A percentile compares a stretch with the other conserved stretches of the same genome.
These are phyloP conservation scores for Acrocephalus scirpaceus DNA, from an alignment of 2,797 vertebrate species.

Conservation along the genomic window DNA sequence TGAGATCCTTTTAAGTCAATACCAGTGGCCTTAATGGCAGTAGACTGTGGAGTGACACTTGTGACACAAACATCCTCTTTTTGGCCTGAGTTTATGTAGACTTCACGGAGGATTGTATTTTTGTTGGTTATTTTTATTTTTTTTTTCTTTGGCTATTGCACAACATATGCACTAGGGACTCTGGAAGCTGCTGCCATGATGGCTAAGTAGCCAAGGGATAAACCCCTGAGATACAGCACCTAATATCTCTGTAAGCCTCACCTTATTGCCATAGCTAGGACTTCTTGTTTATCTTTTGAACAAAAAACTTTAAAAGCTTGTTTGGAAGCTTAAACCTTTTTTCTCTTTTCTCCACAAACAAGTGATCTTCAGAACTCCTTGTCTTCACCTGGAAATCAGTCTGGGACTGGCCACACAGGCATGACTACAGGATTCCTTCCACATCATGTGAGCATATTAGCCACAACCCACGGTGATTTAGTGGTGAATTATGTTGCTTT, in stretches of 20 bases:
- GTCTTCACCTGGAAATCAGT: conserved; percentile 78
- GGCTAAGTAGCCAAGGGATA: conserved; percentile 83
- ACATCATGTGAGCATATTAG: conserved; percentile 71
- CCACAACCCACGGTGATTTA: conserved; percentile 69
- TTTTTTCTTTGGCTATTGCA: conserved; percentile 79
- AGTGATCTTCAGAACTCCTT: conserved; percentile 79
- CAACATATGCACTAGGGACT: conserved; percentile 85
- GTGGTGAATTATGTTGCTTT: conserved; percentile 73
- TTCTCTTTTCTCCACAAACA: conserved; percentile 78
- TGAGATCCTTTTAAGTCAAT: conserved; percentile 78
- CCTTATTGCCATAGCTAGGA: conserved; percentile 78
- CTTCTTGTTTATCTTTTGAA: conserved; percentile 79
- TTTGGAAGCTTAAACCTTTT: conserved; percentile 78
- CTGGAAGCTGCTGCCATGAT: conserved; percentile 84
- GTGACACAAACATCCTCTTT: conserved; percentile 72
- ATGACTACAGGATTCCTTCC: conserved; percentile 77
- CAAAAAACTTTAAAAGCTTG: conserved; percentile 77
- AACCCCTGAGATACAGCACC: conserved; percentile 76
- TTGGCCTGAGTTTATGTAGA: conserved; percentile 80
- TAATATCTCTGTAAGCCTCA: conserved; percentile 78
- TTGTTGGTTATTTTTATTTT: conserved; percentile 79
- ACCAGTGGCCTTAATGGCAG: conserved; percentile 82
- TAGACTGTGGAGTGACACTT: conserved; percentile 77
- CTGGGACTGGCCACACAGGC: conserved; percentile 80
- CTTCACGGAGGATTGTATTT: conserved; percentile 80